These are phyloP conservation scores for Dynastes hyllus DNA, from an alignment of 2,888 invertebrate genomes.

Conservation along the genomic window DNA sequence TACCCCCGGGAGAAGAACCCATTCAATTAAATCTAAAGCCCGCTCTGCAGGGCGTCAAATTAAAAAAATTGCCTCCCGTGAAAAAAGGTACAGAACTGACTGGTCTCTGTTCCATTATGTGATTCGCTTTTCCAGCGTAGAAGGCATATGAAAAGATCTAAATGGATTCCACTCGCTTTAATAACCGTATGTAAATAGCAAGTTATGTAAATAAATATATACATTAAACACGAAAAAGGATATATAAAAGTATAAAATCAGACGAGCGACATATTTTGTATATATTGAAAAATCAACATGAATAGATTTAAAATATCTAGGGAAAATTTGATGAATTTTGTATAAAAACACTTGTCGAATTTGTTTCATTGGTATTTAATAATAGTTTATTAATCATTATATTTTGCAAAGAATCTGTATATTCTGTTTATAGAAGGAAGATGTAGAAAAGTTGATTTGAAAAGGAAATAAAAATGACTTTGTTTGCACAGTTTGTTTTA, in stretches of 20 bases:
- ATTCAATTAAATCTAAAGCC: constrained; percentile 78
- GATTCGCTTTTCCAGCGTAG: constrained; percentile 63
- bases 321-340: constrained; percentile 30
- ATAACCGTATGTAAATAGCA: constrained; percentile 24
- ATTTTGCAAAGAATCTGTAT: constrained; percentile 29
- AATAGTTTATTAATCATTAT: constrained; percentile 23
- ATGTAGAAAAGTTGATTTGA: constrained; percentile 44
- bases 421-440: constrained; percentile 35
- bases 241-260: constrained; percentile 12
- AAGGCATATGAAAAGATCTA: neutral
- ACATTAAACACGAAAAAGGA: constrained; percentile 6
- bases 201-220: constrained; percentile 34
- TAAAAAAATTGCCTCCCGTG: constrained; percentile 82
- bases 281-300: constrained; percentile 23
- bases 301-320: constrained; percentile 24
- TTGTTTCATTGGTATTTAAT: constrained; percentile 38
- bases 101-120: constrained; percentile 91
- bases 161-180: constrained; percentile 1
- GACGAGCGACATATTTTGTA: constrained; percentile 41
- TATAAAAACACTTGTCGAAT: constrained; percentile 33
- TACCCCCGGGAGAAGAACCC: constrained; percentile 75
- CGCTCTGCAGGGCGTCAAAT: constrained; percentile 76
- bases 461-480: constrained; percentile 40
- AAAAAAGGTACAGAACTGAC: constrained; percentile 86
- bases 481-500: constrained; percentile 41